Percentiles rank a stretch among this genome's conserved stretches.
These are phyloP conservation scores for Gambusia yucatana DNA, from an alignment of 2,797 vertebrate species.

Conservation along the genomic window DNA sequence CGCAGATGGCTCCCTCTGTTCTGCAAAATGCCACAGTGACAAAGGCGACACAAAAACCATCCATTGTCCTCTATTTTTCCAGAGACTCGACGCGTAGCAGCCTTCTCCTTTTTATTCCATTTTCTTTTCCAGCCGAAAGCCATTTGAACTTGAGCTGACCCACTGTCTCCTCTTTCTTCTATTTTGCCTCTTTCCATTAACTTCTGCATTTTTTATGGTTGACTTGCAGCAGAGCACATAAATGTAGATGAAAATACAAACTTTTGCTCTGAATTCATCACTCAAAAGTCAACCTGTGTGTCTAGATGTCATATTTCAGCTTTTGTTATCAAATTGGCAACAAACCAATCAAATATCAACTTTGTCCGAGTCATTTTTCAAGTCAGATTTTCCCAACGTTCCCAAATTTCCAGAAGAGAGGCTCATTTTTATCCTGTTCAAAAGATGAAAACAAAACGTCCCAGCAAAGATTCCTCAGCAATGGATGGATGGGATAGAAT, in stretches of 20 bases:
- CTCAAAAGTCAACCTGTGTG: neutral
- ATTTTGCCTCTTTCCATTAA: slow-evolving; percentile 9
- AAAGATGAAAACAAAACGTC: neutral
- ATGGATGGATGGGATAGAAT: neutral
- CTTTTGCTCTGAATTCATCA: neutral
- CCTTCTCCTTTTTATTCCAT: slow-evolving; percentile 33
- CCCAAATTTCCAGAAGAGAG: neutral
- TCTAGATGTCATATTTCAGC: neutral
- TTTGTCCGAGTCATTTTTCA: neutral
- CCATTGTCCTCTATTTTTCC: slow-evolving; percentile 54
- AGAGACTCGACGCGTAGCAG: slow-evolving; percentile 28
- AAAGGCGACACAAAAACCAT: slow-evolving; percentile 59
- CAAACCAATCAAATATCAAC: neutral
- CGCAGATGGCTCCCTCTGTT: slow-evolving; percentile 44
- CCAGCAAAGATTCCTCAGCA: neutral
- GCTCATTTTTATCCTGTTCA: neutral
- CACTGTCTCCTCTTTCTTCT: slow-evolving; percentile 11
- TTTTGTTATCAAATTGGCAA: neutral
- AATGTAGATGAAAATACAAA: slow-evolving; percentile 1
- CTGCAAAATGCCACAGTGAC: slow-evolving; percentile 63
- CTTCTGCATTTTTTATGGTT: slow-evolving; percentile 22
- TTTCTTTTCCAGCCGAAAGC: slow-evolving; percentile 57
- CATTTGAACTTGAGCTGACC: slow-evolving; percentile 64
- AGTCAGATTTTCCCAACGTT: neutral
- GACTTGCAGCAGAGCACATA: slow-evolving; percentile 13